phyloP scores from a whole-genome alignment of 2,113 vertebrate species.

The Colaptes auratus region DNA sequence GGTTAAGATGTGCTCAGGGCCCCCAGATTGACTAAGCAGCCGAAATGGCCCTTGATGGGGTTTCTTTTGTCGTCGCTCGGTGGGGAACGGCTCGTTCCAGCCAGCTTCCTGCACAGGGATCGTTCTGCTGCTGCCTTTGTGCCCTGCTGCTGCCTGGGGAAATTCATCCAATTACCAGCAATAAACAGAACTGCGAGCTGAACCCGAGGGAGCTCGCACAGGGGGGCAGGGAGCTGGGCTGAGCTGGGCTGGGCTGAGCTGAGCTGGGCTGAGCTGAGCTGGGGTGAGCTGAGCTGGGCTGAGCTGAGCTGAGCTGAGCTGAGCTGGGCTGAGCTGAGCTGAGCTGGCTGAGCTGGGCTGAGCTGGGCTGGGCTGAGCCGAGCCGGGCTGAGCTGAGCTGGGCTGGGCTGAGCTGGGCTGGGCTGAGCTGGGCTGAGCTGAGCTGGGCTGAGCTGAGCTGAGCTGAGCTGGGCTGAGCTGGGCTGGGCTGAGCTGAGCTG shows the following conservation, averaged over 20 bases:
- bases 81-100: neutral
- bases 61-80: neutral
- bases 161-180: neutral
- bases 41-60: neutral
- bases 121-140: neutral
- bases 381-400: too few species aligned
- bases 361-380: too few species aligned
- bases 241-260: too few species aligned
- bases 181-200: neutral
- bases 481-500: neutral
- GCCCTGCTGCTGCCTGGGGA: neutral
- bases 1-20: neutral
- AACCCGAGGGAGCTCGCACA: neutral
- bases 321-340: too few species aligned
- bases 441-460: too few species aligned
- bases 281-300: neutral
- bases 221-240: neutral
- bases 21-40: neutral
- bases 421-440: neutral
- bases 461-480: neutral
- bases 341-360: neutral
- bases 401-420: neutral
- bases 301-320: neutral
- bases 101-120: neutral
- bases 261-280: neutral